phyloP scores from a whole-genome alignment of 2,888 invertebrate genomes.

The Tanypteryx hageni region DNA sequence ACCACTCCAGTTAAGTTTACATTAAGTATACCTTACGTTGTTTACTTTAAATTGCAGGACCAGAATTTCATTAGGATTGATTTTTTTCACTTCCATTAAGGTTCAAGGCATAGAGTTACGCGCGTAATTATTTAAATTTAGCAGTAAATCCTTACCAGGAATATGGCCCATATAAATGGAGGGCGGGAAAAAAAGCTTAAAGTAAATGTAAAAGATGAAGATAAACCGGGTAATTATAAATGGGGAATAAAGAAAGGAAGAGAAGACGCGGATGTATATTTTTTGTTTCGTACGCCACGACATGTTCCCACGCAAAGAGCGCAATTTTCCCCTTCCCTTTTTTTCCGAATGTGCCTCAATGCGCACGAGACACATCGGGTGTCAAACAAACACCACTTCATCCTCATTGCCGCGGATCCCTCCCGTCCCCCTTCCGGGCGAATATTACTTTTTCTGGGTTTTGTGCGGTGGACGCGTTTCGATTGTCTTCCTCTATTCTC shows the following conservation, averaged over 20 bases:
- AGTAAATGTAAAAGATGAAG: neutral
- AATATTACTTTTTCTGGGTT: slow-evolving; percentile 30
- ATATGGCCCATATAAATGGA: no score
- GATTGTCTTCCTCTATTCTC: neutral
- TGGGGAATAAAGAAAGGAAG: neutral
- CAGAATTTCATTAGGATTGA: no score
- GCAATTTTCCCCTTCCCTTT: neutral
- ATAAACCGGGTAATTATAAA: neutral
- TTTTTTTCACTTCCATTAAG: no score
- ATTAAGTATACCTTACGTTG: no score
- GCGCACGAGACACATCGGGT: slow-evolving; percentile 14
- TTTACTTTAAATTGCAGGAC: no score
- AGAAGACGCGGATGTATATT: neutral
- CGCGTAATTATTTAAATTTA: no score
- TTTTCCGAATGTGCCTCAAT: slow-evolving; percentile 26
- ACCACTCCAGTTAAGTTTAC: no score
- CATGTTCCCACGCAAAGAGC: neutral
- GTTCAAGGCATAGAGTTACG: no score
- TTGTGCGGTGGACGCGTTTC: neutral
- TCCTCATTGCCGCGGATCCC: slow-evolving; percentile 56
- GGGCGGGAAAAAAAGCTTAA: neutral
- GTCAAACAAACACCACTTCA: slow-evolving; percentile 51
- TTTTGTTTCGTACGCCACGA: slow-evolving; percentile 1
- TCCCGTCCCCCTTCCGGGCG: neutral
- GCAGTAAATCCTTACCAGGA: no score